Conservation (phyloP, 2,888 invertebrate species). For the Anticlea derivata region DNA sequence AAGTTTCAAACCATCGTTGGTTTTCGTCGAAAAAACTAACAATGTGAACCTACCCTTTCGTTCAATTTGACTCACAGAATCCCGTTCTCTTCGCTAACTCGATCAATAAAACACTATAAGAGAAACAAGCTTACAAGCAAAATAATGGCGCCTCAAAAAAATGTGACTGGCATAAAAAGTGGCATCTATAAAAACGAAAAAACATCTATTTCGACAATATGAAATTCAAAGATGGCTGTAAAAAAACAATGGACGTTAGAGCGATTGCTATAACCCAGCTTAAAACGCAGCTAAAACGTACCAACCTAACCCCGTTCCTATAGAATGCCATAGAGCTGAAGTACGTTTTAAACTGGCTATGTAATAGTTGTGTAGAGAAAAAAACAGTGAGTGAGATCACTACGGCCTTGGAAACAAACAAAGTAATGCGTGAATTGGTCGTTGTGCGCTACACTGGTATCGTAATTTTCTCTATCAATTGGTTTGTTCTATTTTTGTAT, state of each 20-base stretch:
- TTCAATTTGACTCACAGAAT: no score
- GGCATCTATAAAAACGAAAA: conserved; percentile 40
- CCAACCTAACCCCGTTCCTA: conserved; percentile 37
- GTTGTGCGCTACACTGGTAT: conserved; percentile 36
- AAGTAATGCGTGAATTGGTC: conserved; percentile 63
- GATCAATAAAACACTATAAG: no score
- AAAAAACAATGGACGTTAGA: conserved; percentile 47
- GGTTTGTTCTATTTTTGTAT: conserved; percentile 11
- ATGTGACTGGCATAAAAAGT: conserved; percentile 63
- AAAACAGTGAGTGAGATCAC: conserved; percentile 75
- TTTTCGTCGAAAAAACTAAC: no score
- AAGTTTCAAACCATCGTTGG: no score
- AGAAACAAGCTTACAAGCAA: no score
- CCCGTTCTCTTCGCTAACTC: conserved; percentile 27
- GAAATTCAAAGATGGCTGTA: conserved; percentile 63
- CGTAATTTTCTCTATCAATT: conserved; percentile 25
- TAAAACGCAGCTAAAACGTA: conserved; percentile 29
- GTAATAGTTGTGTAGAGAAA: conserved; percentile 64
- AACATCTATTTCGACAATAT: conserved; percentile 57
- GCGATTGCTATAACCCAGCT: conserved; percentile 47
- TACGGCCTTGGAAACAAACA: conserved; percentile 65
- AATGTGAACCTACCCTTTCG: no score
- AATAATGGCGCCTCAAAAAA: conserved; percentile 66
- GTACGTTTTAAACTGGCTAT: conserved; percentile 53
- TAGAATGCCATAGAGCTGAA: conserved; percentile 38